A percentile compares a stretch with the other conserved stretches of the same genome.
Conservation (phyloP, 2,113 vertebrate genomes). For the Pycnonotus jocosus region DNA sequence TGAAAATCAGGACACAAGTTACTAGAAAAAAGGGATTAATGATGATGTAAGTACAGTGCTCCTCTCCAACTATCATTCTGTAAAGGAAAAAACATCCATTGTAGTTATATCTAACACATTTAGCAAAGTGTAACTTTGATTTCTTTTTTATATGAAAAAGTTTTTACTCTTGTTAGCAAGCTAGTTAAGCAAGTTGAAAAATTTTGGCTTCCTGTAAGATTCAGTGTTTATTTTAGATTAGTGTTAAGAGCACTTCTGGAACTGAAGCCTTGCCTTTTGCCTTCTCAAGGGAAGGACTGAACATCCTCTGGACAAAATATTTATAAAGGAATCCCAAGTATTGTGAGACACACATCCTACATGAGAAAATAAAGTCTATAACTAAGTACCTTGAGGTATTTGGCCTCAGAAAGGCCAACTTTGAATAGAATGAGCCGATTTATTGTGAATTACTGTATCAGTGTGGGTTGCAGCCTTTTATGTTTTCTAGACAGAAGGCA, state of each 20-base stretch:
- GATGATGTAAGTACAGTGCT: slow-evolving; percentile 15
- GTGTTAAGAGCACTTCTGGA: slow-evolving; percentile 5
- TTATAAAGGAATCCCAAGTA: background rate
- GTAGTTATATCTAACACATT: background rate
- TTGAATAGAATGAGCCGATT: background rate
- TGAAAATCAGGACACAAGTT: slow-evolving; percentile 44
- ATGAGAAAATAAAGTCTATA: background rate
- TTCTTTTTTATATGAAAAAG: slow-evolving; percentile 32
- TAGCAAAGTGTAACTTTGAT: background rate
- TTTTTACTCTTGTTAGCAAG: slow-evolving; percentile 39
- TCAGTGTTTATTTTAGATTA: slow-evolving; percentile 24
- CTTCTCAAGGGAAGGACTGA: slow-evolving; percentile 3
- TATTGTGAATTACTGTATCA: background rate
- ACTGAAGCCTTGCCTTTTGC: background rate
- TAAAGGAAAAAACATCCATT: background rate
- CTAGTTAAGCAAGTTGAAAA: slow-evolving; percentile 20
- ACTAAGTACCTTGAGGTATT: background rate
- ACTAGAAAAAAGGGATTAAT: slow-evolving; percentile 19
- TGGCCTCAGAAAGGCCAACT: slow-evolving; percentile 2
- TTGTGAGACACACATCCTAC: background rate
- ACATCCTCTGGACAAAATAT: background rate
- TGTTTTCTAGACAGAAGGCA: background rate
- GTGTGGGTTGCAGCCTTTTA: background rate
- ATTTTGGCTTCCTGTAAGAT: slow-evolving; percentile 2
- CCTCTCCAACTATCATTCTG: background rate